Conservation (phyloP, 2,888 invertebrate species). For the Drosophila cyrtoloma region DNA sequence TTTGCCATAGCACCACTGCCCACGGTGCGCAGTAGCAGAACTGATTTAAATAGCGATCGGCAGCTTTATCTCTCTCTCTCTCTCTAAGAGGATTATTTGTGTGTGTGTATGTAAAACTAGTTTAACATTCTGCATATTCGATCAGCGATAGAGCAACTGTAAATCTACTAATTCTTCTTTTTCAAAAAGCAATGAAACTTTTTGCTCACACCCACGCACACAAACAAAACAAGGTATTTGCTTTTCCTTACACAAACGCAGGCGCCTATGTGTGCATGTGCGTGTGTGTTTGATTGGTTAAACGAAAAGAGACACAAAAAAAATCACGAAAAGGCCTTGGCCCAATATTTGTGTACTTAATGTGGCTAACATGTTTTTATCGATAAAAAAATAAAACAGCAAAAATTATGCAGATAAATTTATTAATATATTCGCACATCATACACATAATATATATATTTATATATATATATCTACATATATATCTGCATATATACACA, state of each 20-base stretch:
- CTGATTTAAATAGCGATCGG: neutral
- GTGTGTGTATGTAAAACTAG: neutral
- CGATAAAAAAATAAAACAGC: neutral
- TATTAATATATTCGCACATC: neutral
- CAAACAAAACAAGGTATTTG: neutral
- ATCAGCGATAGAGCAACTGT: neutral
- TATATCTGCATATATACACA: neutral
- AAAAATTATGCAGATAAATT: neutral
- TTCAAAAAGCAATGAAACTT: neutral
- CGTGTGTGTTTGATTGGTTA: neutral
- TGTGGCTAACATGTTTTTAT: neutral
- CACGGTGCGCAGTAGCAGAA: neutral
- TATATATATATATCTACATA: neutral
- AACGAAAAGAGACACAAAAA: neutral
- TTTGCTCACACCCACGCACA: neutral
- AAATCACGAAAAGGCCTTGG: conserved; percentile 13
- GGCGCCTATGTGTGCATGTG: neutral
- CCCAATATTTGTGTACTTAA: conserved; percentile 9
- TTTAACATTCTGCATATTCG: neutral
- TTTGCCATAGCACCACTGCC: neutral
- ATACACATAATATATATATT: neutral
- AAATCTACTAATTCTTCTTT: neutral
- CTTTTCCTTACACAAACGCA: neutral
- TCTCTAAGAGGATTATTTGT: neutral
- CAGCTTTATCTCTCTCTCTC: neutral